These are phyloP conservation scores for Chloebia gouldiae DNA, from an alignment of 2,113 vertebrate genomes.

Conservation along the genomic window DNA sequence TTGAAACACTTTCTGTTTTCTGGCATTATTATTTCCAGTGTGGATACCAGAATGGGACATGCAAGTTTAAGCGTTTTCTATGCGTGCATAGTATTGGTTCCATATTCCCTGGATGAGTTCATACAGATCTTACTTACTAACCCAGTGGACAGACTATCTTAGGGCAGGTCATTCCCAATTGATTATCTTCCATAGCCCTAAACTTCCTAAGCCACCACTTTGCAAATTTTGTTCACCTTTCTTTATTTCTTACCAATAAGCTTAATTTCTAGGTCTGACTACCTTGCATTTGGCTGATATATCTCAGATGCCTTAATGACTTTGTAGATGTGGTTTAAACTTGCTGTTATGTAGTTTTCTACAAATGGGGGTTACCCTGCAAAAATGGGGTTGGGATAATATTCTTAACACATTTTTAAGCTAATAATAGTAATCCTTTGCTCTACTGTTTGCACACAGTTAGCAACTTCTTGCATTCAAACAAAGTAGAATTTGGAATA, in stretches of 20 bases:
- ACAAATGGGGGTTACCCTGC: neutral
- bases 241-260: neutral
- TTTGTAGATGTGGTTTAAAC: neutral
- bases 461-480: neutral
- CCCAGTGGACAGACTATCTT: neutral
- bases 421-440: neutral
- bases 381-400: neutral
- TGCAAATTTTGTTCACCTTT: neutral
- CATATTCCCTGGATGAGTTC: neutral
- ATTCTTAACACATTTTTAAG: neutral
- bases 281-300: neutral
- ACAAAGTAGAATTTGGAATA: neutral
- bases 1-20: neutral
- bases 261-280: neutral
- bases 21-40: neutral
- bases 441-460: neutral
- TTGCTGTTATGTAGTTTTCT: neutral
- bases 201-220: neutral
- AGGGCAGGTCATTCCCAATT: neutral
- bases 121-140: neutral
- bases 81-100: fast-evolving
- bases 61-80: neutral
- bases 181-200: neutral
- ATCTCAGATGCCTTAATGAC: neutral
- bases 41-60: neutral